Percentiles rank a stretch among this genome's conserved stretches.
Evolutionary conservation across 2,113 vertebrate species (phyloP).

Genomic region (Thinocorus orbignyianus): DNA sequence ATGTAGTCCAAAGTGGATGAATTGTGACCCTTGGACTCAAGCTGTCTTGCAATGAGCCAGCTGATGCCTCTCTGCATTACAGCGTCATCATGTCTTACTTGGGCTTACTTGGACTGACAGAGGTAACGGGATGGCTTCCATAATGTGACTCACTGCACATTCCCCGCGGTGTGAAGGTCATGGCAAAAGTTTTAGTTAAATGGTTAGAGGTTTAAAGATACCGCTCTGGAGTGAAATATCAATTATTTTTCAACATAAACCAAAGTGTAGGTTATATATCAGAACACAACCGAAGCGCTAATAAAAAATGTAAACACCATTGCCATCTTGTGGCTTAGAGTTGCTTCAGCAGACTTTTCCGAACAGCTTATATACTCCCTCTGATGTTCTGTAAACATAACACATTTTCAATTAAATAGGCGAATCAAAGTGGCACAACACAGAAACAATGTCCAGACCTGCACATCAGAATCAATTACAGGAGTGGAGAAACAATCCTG

Average conservation of each 20-base stretch:
- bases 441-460: slow-evolving; percentile 52
- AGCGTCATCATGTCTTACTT: background rate
- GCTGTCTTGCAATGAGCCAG: background rate
- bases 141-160: background rate
- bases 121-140: background rate
- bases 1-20: background rate
- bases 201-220: background rate
- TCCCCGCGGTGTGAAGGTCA: background rate
- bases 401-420: slow-evolving; percentile 28
- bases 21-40: background rate
- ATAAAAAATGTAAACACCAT: slow-evolving; percentile 65
- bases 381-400: slow-evolving; percentile 8
- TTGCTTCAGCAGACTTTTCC: slow-evolving; percentile 47
- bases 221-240: background rate
- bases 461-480: slow-evolving; percentile 50
- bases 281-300: background rate
- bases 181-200: background rate
- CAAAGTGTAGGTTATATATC: background rate
- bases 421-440: slow-evolving; percentile 42
- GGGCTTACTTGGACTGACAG: background rate
- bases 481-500: slow-evolving; percentile 37
- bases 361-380: background rate
- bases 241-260: background rate
- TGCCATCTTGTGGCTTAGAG: slow-evolving; percentile 78
- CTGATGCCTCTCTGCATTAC: background rate